Evolutionary conservation across 2,888 invertebrate species (phyloP), one percentile per base, ranked within the genome.

Genomic region (Oxyscelio sp.): DNA sequence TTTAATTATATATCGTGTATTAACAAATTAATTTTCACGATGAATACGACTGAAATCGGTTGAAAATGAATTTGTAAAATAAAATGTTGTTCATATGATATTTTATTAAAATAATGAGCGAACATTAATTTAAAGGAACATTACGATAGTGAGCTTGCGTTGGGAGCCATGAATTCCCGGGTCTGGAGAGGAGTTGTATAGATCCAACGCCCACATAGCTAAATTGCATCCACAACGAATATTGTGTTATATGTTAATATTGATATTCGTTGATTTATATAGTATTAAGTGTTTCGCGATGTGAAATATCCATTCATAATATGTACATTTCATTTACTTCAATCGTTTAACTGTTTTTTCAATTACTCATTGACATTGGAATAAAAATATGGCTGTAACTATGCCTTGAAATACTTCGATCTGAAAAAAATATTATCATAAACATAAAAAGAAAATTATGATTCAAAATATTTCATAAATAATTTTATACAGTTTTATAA

Each of bases 151-250:
- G 48, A 21, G 9, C 21, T 48, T 21, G 21, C 17, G 21, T 48
- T 11, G 48, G 6, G 48, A 48, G 21, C 48, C 21, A 21, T 48
- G 48, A 21, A 48, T 48, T 48, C 48, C 48, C 48, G 48, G 48
- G 19, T 4, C 48, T 11, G 21, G 48, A 48, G 48, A 9, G 11
- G 19, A 9, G 2, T 21, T 21, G 48, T 21, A 48, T 21, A 11
- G 21, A 48, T 21, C 48, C 48, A 48, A 48, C 48, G 48, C 48
- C 48, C 48, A 48, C 48, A 48, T 21, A 48, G 6, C 21, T 15
- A 21, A 48, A 48, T 21, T 48, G 21, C 48, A 19, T 4, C 48
- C 21, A 48, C 11, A 48, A 48, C 48, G 48, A 48, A 48, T 48
- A 15, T 48, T 48, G 48, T 48, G 21, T 48, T 48, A 21, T 11